These are phyloP conservation scores for Pseudolaguvia tuberculata DNA, from an alignment of 2,113 vertebrate species.

Conservation along the genomic window DNA sequence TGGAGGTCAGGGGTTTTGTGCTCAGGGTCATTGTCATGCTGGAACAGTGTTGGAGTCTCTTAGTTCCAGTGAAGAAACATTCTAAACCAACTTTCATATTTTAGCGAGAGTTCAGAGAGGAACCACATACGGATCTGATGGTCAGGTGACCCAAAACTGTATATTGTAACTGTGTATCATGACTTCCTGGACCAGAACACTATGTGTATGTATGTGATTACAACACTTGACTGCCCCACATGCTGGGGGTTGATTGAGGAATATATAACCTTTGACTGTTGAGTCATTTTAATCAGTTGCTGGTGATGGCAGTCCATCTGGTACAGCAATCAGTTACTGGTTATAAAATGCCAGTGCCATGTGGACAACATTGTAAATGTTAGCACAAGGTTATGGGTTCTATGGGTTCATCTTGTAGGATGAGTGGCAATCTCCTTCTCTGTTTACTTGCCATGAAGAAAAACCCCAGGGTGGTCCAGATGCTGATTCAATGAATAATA, in stretches of 20 bases:
- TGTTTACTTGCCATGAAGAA: neutral
- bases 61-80: no score
- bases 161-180: no score
- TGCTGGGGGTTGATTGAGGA: neutral
- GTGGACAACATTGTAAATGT: neutral
- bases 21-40: no score
- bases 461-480: neutral
- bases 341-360: neutral
- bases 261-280: neutral
- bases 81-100: no score
- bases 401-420: neutral
- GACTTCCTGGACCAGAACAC: no score
- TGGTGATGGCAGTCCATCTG: neutral
- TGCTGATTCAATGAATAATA: neutral
- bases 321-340: neutral
- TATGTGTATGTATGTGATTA: neutral
- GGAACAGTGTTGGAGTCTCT: no score
- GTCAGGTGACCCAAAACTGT: no score
- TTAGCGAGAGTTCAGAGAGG: no score
- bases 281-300: neutral
- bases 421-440: no score
- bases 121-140: no score
- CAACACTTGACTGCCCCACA: neutral
- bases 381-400: neutral
- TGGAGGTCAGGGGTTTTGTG: no score